Evolutionary conservation across 2,888 invertebrate species (phyloP).

Genomic region (Unio pictorum): DNA sequence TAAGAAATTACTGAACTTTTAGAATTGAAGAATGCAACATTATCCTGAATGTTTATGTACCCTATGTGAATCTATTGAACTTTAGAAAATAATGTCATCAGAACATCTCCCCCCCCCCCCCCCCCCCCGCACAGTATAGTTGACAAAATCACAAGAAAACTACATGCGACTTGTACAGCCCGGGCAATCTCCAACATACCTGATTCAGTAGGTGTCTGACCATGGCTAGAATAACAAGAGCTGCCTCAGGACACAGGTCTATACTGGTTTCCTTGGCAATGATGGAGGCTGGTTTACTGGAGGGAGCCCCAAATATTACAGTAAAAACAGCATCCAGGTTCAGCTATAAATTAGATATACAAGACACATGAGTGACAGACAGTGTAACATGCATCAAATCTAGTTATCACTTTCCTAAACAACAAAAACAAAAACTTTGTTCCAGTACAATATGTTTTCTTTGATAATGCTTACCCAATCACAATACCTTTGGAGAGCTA

Average conservation of each 20-base stretch:
- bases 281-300: conserved; percentile 69
- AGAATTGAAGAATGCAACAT: too few species aligned
- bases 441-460: too few species aligned
- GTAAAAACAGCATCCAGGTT: conserved; percentile 91
- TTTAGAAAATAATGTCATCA: too few species aligned
- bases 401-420: not conserved
- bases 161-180: not conserved
- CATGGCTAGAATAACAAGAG: conserved; percentile 88
- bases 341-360: conserved; percentile 71
- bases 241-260: conserved; percentile 89
- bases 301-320: conserved; percentile 88
- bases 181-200: conserved; percentile 63
- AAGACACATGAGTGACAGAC: not conserved
- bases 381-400: not conserved
- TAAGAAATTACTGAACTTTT: too few species aligned
- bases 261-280: conserved; percentile 66
- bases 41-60: too few species aligned
- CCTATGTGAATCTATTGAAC: too few species aligned
- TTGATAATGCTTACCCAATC: not conserved
- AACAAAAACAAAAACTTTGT: not conserved
- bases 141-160: not conserved
- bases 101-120: not conserved
- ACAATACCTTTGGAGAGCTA: not conserved
- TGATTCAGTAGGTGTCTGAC: conserved; percentile 79
- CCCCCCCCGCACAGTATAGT: not conserved